Conservation (phyloP, 1,140 invertebrate species). For the Euura lappo region DNA sequence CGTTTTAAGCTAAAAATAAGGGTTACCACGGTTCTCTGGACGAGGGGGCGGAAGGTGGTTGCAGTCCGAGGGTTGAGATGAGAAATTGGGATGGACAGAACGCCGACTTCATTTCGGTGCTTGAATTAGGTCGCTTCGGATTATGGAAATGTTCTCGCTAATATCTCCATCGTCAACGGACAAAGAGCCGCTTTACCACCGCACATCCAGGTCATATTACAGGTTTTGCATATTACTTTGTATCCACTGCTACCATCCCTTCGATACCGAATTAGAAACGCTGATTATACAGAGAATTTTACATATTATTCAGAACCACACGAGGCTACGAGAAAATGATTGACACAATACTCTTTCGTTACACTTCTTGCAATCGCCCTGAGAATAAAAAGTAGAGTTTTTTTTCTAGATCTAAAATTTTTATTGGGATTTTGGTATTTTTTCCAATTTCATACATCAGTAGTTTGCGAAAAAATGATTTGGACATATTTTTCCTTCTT, state of each 20-base stretch:
- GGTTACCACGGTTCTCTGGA: not conserved
- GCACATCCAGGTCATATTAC: not conserved
- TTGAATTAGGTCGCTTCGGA: slow-evolving; percentile 4
- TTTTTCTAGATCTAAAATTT: no score
- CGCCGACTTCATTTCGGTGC: not conserved
- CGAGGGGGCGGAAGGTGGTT: not conserved
- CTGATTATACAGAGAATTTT: not conserved
- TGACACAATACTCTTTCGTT: no score
- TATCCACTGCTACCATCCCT: not conserved
- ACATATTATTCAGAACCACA: not conserved
- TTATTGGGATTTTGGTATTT: no score
- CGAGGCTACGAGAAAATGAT: no score
- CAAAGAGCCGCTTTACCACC: not conserved
- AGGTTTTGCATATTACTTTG: slow-evolving; percentile 7
- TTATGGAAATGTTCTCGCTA: slow-evolving; percentile 9
- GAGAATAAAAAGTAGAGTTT: no score
- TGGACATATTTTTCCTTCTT: no score
- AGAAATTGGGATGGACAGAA: slow-evolving; percentile 2
- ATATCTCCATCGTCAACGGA: slow-evolving; percentile 12
- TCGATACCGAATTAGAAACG: not conserved
- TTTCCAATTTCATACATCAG: no score
- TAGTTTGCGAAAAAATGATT: no score
- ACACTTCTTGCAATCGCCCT: no score
- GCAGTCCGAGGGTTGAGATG: not conserved
- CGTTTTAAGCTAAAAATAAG: slow-evolving; percentile 13